Base-by-base conservation (phyloP, 2,797 vertebrate genomes). In the Mycteria americana region DNA sequence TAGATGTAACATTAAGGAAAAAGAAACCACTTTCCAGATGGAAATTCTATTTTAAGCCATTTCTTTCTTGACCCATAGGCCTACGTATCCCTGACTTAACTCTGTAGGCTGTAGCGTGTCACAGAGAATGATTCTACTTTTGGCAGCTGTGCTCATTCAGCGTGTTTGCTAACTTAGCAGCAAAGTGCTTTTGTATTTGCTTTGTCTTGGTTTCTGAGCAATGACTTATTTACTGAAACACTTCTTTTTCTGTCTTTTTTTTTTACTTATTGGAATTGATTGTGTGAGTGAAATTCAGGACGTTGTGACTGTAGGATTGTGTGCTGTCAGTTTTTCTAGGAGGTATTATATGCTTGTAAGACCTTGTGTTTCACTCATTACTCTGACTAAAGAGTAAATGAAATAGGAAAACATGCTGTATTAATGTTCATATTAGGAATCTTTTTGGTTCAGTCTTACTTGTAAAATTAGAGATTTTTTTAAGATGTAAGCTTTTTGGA, bases 21-120 rank as follows among this genome's bases (percentile, higher is more conserved):
- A 97, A 95, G 24, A 88, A 97, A 91, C 65, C 89, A 80, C 95
- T 96, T 97, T 97, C 85, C 87, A 79, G 67, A 97, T 95, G 96
- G 95, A 96, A 97, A 93, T 97, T 97, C 94, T 95, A 53, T 95
- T 97, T 97, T 97, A 97, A 96, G 91, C 88, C 87, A 69, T 97
- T 96, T 91, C 87, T 97, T 86, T 91, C 95, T 92, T 97, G 96
- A 97, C 97, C 92, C 76, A 84, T 89, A 97, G 88, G 85, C 88
- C 89, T 93, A 13, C 4, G 6, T 80, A 94, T 67, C 35, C 80
- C 69, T 88, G 79, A 88, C 89, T 92, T 82, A 94, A 85, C 56
- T 96, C 88, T 90, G 75, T 87, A 89, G 95, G 79, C 85, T 88
- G 87, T 57, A 57, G 75, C 70, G 95, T 94, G 82, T 95, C 72